phyloP scores from a whole-genome alignment of 2,797 vertebrate species.

The Merluccius polli region DNA sequence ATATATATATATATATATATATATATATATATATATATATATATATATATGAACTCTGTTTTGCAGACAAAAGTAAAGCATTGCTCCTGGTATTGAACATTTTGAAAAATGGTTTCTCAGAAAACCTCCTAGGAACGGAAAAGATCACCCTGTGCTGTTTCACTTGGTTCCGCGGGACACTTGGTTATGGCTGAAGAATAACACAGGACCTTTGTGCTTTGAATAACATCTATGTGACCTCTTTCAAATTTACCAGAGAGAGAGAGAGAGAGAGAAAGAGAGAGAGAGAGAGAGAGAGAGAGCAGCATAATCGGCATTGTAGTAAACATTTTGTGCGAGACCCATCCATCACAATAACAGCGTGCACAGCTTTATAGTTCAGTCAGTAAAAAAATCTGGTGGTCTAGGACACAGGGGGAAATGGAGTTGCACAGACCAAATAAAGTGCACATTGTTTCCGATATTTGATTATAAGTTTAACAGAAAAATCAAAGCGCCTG shows the following conservation, averaged over 20 bases:
- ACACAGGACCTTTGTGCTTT: neutral
- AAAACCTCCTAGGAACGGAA: neutral
- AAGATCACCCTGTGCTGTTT: neutral
- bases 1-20: neutral
- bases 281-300: no score
- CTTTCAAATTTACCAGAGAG: slow-evolving; percentile 47
- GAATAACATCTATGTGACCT: slow-evolving; percentile 13
- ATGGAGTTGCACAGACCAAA: slow-evolving; percentile 23
- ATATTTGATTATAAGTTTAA: neutral
- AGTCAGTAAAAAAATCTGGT: slow-evolving; percentile 28
- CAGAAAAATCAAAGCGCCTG: slow-evolving; percentile 32
- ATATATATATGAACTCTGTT: no score
- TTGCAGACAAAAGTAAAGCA: no score
- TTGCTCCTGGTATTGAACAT: no score
- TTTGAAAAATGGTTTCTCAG: no score
- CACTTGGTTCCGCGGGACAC: slow-evolving; percentile 13
- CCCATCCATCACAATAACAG: slow-evolving; percentile 46
- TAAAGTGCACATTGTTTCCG: slow-evolving; percentile 18
- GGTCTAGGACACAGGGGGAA: slow-evolving; percentile 28
- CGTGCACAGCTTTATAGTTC: slow-evolving; percentile 44
- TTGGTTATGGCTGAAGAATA: slow-evolving; percentile 27
- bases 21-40: no score
- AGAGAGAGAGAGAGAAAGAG: neutral
- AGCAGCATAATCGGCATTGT: slow-evolving; percentile 38
- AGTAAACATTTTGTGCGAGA: slow-evolving; percentile 45